Evolutionary conservation across 2,888 invertebrate genomes (phyloP), one percentile per base, ranked within the genome.

Genomic region (Leptinotarsa rubiginosa): DNA sequence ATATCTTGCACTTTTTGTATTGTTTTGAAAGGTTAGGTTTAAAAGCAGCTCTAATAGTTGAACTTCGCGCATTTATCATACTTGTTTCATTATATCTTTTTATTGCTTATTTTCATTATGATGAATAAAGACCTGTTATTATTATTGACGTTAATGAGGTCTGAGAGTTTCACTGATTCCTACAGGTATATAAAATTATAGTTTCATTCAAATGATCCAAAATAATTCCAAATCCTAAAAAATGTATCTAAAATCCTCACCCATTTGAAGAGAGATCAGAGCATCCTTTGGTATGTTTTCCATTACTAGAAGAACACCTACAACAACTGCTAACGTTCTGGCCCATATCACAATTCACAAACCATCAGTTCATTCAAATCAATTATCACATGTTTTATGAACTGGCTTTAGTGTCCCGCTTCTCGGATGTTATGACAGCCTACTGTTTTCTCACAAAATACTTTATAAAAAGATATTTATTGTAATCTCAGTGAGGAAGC

Each of bases 321-420:
- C 88, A 88, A 79, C 88, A 88, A 80, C 87, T 88, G 72, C 87
- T 87, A 49, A 88, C 88, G 84, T 88, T 88, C 77, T 87, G 87
- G 68, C 88, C 88, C 88, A 88, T 88, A 69, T 76, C 75, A 76
- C 73, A 73, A 50, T 65, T 56, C 59, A 71, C 73, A 20, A 41
- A 75, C 50, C 65, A 62, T 62, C 41, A 62, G 62, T 62, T 31
- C n/a, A 16, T 62, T 41, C n/a, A 16, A 25, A 25, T 31, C 41
- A n/a, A 25, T 10, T 12, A 31, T 31, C 62, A 41, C 62, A 31
- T 62, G 41, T 62, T 62, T 62, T 18, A 62, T 62, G 7, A 18
- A 41, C 12, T 13, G n/a, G 13, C 16, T n/a, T 31, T 41, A 16
- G 12, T 41, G 41, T 62, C 41, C 31, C 16, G 25, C 31, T 62